Conservation (phyloP, 1,140 invertebrate genomes). For the Chironomus tepperi region DNA sequence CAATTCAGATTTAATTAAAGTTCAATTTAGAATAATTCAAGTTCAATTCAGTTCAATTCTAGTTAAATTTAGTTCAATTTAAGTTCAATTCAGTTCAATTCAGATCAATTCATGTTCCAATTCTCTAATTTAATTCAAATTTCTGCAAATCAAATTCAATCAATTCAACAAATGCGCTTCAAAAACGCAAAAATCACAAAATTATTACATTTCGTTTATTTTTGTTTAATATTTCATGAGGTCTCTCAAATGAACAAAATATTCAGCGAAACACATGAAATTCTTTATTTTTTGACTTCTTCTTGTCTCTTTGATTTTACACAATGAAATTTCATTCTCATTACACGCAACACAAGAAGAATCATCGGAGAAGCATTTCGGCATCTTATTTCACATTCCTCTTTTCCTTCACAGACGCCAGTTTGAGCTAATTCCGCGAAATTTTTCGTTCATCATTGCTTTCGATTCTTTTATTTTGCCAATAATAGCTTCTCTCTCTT, state of each 20-base stretch:
- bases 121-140: no score
- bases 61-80: no score
- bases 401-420: background rate
- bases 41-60: no score
- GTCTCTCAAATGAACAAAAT: background rate
- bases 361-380: background rate
- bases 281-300: background rate
- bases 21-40: no score
- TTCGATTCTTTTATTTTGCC: background rate
- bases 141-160: no score
- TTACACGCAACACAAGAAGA: background rate
- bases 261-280: background rate
- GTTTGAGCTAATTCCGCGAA: background rate
- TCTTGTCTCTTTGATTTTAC: background rate
- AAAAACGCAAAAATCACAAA: no score
- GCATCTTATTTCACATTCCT: background rate
- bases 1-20: no score
- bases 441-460: conserved; percentile 16
- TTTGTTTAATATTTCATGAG: background rate
- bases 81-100: no score
- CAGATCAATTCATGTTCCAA: no score
- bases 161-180: no score
- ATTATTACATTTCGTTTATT: background rate
- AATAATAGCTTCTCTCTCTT: background rate
- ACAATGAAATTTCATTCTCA: conserved; percentile 1